Evolutionary conservation across 2,888 invertebrate species (phyloP).

Genomic region (Synanthedon formicaeformis): DNA sequence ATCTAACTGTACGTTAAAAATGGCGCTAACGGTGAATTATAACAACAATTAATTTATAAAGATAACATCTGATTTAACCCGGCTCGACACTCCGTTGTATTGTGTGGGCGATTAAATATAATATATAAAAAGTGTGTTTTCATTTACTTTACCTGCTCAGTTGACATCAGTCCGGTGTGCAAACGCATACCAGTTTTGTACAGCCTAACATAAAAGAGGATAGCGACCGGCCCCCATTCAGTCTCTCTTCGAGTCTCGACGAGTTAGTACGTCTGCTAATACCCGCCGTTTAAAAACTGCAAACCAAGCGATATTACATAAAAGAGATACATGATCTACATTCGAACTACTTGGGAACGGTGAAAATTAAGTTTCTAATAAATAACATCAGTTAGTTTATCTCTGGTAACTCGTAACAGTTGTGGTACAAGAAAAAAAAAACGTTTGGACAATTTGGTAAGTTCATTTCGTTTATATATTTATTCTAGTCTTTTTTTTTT

Average conservation of each 20-base stretch:
- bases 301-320: too few relatives aligned
- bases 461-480: too few relatives aligned
- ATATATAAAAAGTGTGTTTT: constrained; percentile 17
- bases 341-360: background rate
- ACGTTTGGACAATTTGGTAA: too few relatives aligned
- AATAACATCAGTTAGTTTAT: too few relatives aligned
- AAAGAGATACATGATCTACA: background rate
- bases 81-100: constrained; percentile 13
- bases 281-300: background rate
- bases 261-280: constrained; percentile 23
- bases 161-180: constrained; percentile 31
- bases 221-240: constrained; percentile 52
- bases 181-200: constrained; percentile 53
- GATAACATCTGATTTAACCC: constrained; percentile 24
- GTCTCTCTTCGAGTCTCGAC: constrained; percentile 38
- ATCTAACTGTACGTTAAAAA: constrained; percentile 15
- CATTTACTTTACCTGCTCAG: constrained; percentile 27
- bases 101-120: constrained; percentile 26
- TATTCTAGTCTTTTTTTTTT: too few relatives aligned
- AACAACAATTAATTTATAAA: constrained; percentile 21
- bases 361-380: background rate
- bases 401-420: too few relatives aligned
- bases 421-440: too few relatives aligned
- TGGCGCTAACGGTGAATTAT: constrained; percentile 16
- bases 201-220: constrained; percentile 59